phyloP scores from a whole-genome alignment of 1,140 invertebrate genomes.

The Platyura marginata region DNA sequence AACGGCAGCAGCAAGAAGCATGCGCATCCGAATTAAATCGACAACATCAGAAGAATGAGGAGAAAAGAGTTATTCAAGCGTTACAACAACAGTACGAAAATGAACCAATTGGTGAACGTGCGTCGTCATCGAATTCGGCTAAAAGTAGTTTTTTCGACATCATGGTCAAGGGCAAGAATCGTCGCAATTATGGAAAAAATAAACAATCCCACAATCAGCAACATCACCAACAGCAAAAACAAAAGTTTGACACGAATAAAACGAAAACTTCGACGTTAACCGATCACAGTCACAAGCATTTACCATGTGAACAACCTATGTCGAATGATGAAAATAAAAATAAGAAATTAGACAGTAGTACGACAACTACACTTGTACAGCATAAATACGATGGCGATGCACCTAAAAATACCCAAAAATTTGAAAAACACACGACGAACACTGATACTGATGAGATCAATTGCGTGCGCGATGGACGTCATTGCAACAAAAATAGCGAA shows the following conservation, averaged over 20 bases:
- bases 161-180: slow-evolving; percentile 1
- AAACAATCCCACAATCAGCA: too few species aligned
- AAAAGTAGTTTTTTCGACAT: background rate
- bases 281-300: too few species aligned
- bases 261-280: too few species aligned
- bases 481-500: background rate
- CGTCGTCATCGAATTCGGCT: background rate
- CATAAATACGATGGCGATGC: background rate
- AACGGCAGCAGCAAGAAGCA: background rate
- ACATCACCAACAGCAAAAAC: too few species aligned
- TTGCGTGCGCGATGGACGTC: background rate
- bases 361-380: too few species aligned
- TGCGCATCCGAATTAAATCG: background rate
- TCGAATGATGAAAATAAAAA: background rate
- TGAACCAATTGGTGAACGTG: background rate
- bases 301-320: background rate
- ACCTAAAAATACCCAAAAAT: too few species aligned
- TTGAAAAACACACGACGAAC: too few species aligned
- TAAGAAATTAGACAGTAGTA: background rate
- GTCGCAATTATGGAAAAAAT: background rate
- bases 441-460: too few species aligned
- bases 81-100: background rate
- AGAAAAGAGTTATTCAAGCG: background rate
- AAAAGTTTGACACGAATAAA: too few species aligned
- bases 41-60: background rate